Base-by-base conservation (phyloP, 2,113 vertebrate genomes). In the Caranx melampygus region DNA sequence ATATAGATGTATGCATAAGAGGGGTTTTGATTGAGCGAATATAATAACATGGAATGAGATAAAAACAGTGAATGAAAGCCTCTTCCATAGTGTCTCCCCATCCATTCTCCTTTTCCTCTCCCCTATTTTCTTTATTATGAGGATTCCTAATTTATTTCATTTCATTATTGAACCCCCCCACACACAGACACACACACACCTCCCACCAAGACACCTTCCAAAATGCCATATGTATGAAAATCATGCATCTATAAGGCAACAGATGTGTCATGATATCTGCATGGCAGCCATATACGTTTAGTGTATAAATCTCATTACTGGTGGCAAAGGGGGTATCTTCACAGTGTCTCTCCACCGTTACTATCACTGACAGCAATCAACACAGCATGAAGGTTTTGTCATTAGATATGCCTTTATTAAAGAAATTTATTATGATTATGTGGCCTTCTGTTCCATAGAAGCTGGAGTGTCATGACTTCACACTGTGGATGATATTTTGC, bases 11-110 rank as follows among this genome's bases (percentile, higher is more conserved):
- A 88, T 83, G 90, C 87, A 91, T 92, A 87, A 92, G 84, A 88
- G 83, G 63, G 82, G 82, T 86, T 91, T 90, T 94, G 93, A 95
- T 94, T 94, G 92, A 92, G 86, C 72, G 89, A 88, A 92, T 91
- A 91, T 92, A 93, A 94, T 93, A 91, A 93, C 92, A 89, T 47
- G 79, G 91, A 91, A 88, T 75, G 82, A 93, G 91, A 95, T 94
- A 94, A 92, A 93, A 89, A 86, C 71, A 83, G 90, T 89, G 82
- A 92, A 92, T 93, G 89, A 93, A 92, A 90, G 88, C 85, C 47
- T 78, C 79, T 79, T 90, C 85, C 80, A 81, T 85, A 78, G 66
- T 67, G 82, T 87, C 87, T 86, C 61, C 80, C 31, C 81, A 86
- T 84, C 83, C 62, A 80, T 92, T 87, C 84, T 72, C 77, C 44